Conservation (phyloP, 2,888 invertebrate genomes). For the Platypus cylindrus region DNA sequence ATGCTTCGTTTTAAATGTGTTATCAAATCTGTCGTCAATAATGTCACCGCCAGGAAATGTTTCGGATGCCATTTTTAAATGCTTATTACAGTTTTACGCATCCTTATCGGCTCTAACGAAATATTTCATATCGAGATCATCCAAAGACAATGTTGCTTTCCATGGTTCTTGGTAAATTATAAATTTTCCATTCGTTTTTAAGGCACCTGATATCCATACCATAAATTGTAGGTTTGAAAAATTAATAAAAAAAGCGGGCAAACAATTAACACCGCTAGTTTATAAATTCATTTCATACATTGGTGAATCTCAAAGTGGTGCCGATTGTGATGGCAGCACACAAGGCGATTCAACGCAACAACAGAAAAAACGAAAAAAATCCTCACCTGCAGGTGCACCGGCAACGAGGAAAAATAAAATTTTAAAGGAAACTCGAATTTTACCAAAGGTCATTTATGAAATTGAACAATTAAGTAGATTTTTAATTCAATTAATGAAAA, state of each 20-base stretch:
- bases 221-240: slow-evolving; percentile 39
- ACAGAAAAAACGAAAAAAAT: slow-evolving; percentile 27
- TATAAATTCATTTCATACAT: slow-evolving; percentile 46
- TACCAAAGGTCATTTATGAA: slow-evolving; percentile 52
- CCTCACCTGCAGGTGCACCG: too few relatives aligned
- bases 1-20: slow-evolving; percentile 40
- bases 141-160: slow-evolving; percentile 36
- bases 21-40: slow-evolving; percentile 40
- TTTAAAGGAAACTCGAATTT: slow-evolving; percentile 46
- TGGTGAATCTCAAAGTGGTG: slow-evolving; percentile 38
- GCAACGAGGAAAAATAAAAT: slow-evolving; percentile 39
- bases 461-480: slow-evolving; percentile 51
- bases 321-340: slow-evolving; percentile 16
- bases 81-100: slow-evolving; percentile 42
- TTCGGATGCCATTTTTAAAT: slow-evolving; percentile 43
- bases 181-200: not conserved
- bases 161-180: slow-evolving; percentile 38
- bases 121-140: slow-evolving; percentile 43
- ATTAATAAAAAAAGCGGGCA: slow-evolving; percentile 45
- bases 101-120: slow-evolving; percentile 44
- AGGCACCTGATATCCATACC: not conserved
- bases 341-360: slow-evolving; percentile 19
- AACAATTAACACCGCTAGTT: slow-evolving; percentile 41
- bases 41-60: slow-evolving; percentile 40
- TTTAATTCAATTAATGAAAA: slow-evolving; percentile 45